These are phyloP conservation scores for Syrphus vitripennis DNA, from an alignment of 2,888 invertebrate genomes.

Conservation along the genomic window DNA sequence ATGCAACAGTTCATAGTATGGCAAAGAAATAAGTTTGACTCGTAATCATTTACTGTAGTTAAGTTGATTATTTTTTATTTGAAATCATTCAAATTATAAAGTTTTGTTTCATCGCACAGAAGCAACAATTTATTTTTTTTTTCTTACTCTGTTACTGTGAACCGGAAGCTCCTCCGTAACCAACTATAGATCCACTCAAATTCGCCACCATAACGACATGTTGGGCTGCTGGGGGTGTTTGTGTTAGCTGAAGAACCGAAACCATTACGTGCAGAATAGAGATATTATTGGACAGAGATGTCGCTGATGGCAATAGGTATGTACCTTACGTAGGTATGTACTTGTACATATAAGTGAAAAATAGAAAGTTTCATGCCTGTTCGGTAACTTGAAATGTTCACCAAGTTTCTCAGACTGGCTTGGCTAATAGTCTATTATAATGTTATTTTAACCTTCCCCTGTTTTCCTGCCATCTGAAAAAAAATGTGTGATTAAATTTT, in stretches of 20 bases:
- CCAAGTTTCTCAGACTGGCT: too few species aligned
- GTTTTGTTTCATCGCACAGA: slow-evolving; percentile 2
- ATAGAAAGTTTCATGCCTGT: too few species aligned
- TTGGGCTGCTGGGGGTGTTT: background rate
- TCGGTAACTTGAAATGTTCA: too few species aligned
- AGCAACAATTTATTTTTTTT: slow-evolving; percentile 28
- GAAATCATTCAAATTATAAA: background rate
- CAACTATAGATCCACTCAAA: background rate
- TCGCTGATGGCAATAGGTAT: too few species aligned
- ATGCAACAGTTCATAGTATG: background rate
- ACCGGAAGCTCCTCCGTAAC: slow-evolving; percentile 40
- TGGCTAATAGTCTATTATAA: too few species aligned
- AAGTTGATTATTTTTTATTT: background rate
- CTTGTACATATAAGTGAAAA: too few species aligned
- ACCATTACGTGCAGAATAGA: background rate
- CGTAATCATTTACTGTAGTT: background rate
- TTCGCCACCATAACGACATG: background rate
- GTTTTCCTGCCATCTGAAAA: too few species aligned
- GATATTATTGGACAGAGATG: background rate
- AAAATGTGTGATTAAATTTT: too few species aligned
- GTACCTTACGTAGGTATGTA: too few species aligned
- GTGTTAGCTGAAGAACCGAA: background rate
- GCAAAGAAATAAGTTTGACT: background rate
- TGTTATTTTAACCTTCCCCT: too few species aligned
- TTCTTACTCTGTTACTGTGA: background rate